phyloP scores from a whole-genome alignment of 2,888 invertebrate genomes.

The Calliopum simillimum region DNA sequence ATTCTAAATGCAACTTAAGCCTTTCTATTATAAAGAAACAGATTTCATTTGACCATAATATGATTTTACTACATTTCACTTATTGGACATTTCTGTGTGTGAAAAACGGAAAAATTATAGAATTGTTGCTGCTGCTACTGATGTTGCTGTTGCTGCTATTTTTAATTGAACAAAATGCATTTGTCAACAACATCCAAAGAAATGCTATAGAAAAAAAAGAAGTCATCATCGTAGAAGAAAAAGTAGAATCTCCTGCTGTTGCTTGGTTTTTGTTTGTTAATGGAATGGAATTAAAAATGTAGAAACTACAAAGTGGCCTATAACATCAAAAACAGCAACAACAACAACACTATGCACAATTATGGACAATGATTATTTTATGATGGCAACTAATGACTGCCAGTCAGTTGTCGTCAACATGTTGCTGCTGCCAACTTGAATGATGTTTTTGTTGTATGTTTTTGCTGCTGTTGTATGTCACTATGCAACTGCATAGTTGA shows the following conservation, averaged over 20 bases:
- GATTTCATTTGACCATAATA: constrained; percentile 19
- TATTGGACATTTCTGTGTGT: constrained; percentile 4
- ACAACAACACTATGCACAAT: constrained; percentile 8
- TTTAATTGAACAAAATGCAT: constrained; percentile 27
- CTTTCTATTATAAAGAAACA: constrained; percentile 23
- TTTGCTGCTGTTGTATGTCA: constrained; percentile 5
- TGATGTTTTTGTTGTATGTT: not conserved
- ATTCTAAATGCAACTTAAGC: constrained; percentile 9
- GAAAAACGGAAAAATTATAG: constrained; percentile 4
- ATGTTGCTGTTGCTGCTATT: constrained; percentile 16
- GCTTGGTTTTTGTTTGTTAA: not conserved
- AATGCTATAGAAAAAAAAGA: not conserved
- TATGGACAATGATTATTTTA: constrained; percentile 35
- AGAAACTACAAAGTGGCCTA: not conserved
- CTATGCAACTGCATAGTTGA: constrained; percentile 15
- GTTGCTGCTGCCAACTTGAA: not conserved
- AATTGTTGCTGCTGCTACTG: constrained; percentile 8
- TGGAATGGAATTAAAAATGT: constrained; percentile 15
- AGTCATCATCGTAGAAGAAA: not conserved
- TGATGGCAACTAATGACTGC: constrained; percentile 30
- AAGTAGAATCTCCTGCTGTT: not conserved
- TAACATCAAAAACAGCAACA: not conserved
- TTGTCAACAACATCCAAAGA: not conserved
- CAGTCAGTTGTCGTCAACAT: not conserved
- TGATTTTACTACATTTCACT: constrained; percentile 23